Percentiles rank a stretch among this genome's conserved stretches.
Conservation (phyloP, 2,113 vertebrate species). For the Centropus bengalensis region DNA sequence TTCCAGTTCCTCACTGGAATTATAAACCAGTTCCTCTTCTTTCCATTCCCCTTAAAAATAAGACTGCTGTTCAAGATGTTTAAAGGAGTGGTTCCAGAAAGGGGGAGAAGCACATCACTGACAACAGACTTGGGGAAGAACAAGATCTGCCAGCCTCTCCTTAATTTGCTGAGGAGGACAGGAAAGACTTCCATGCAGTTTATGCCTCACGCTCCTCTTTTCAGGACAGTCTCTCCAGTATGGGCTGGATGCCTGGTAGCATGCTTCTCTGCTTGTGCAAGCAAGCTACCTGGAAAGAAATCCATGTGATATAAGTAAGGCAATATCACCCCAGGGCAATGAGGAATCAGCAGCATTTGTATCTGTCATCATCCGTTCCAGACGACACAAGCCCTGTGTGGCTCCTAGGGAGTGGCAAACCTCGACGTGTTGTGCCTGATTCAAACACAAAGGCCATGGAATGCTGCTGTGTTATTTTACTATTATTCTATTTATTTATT, state of each 20-base stretch:
- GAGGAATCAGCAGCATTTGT: neutral
- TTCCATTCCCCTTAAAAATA: neutral
- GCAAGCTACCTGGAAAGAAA: slow-evolving; percentile 31
- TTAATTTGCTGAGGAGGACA: neutral
- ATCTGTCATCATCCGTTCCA: neutral
- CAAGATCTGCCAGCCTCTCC: neutral
- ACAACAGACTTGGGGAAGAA: neutral
- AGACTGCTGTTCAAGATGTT: neutral
- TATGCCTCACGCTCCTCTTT: neutral
- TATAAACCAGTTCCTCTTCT: neutral
- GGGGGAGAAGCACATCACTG: neutral
- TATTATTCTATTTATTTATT: neutral
- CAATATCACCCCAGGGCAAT: neutral
- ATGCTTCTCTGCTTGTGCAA: slow-evolving; percentile 19
- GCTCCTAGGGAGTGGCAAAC: neutral
- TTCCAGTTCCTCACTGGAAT: neutral
- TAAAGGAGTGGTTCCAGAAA: neutral
- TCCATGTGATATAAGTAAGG: neutral
- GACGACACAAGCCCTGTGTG: neutral
- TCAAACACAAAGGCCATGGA: neutral
- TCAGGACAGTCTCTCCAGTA: neutral
- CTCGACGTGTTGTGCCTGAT: neutral
- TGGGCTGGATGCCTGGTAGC: neutral
- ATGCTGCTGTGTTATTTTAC: neutral
- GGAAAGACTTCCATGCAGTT: neutral